A percentile compares a stretch with the other conserved stretches of the same genome.
Conservation (phyloP, 2,888 invertebrate species). For the Mimumesa dahlbomi region DNA sequence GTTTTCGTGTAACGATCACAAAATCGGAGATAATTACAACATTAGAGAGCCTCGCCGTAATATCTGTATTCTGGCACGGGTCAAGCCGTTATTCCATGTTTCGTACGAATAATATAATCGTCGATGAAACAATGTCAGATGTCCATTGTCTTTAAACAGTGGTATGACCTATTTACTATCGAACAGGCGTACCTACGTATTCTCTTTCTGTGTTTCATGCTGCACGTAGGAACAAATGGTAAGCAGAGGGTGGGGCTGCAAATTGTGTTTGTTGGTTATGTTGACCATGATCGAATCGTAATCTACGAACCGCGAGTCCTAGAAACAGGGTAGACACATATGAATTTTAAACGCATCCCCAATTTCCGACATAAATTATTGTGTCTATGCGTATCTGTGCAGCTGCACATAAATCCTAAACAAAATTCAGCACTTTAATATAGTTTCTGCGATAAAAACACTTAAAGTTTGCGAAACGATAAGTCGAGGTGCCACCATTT, state of each 20-base stretch:
- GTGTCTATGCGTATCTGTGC: too few species aligned
- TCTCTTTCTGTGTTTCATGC: constrained; percentile 75
- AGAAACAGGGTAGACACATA: constrained; percentile 60
- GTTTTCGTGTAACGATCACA: too few species aligned
- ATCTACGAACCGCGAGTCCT: constrained; percentile 22
- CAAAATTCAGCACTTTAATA: too few species aligned
- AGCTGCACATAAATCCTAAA: too few species aligned
- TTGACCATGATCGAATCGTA: constrained; percentile 28
- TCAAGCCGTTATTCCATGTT: constrained; percentile 50
- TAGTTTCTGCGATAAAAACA: too few species aligned
- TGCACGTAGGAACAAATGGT: constrained; percentile 78
- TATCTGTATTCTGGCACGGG: constrained; percentile 34
- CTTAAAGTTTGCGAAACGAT: too few species aligned
- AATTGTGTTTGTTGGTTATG: constrained; percentile 36
- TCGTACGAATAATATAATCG: constrained; percentile 46
- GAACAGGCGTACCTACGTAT: constrained; percentile 52
- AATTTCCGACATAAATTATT: too few species aligned
- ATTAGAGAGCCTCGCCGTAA: constrained; percentile 26
- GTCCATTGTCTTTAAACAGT: constrained; percentile 59
- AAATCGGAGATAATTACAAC: too few species aligned
- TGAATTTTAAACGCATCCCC: too few species aligned
- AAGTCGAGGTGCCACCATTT: too few species aligned
- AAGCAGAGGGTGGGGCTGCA: constrained; percentile 61
- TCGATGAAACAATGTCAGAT: constrained; percentile 47
- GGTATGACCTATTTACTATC: constrained; percentile 56